Evolutionary conservation across 92 coral and sea anemone species (phyloP).

Genomic region (Scolanthus callimorphus): DNA sequence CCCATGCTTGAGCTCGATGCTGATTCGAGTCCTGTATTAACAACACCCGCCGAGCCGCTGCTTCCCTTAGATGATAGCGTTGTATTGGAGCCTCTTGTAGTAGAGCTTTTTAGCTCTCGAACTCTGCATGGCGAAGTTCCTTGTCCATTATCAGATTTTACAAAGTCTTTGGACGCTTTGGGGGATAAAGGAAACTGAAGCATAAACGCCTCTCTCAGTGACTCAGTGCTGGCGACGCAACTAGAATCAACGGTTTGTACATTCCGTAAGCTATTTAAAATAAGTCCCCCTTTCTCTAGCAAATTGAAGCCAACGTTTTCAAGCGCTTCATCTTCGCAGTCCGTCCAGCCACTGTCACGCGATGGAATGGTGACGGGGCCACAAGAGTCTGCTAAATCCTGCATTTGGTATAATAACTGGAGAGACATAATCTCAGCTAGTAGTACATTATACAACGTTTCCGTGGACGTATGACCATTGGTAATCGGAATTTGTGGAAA

Average conservation of each 20-base stretch:
- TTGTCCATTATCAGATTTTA: conserved; percentile 17
- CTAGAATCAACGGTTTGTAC: conserved; percentile 53
- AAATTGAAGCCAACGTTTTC: conserved; percentile 68
- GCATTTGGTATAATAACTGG: conserved; percentile 84
- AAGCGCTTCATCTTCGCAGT: conserved; percentile 73
- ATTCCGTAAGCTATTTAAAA: conserved; percentile 66
- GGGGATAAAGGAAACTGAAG: conserved; percentile 53
- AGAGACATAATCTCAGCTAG: conserved; percentile 91
- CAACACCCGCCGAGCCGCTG: conserved; percentile 11
- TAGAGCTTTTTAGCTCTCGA: too few species aligned
- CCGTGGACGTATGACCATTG: conserved; percentile 51
- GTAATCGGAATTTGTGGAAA: conserved; percentile 39
- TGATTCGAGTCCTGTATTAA: conserved; percentile 15
- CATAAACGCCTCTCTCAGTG: conserved; percentile 60
- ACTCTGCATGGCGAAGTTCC: conserved; percentile 4
- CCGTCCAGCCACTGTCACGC: conserved; percentile 91
- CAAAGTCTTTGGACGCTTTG: conserved; percentile 22
- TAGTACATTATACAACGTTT: conserved; percentile 73
- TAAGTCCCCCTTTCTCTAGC: conserved; percentile 77
- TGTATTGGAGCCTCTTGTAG: conserved; percentile 5
- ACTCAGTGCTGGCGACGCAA: conserved; percentile 65
- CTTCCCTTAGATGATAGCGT: conserved; percentile 25
- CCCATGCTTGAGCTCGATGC: conserved; percentile 74
- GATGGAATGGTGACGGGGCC: conserved; percentile 49
- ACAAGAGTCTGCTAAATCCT: conserved; percentile 80